Evolutionary conservation across 2,797 vertebrate genomes (phyloP), one percentile per base, ranked within the genome.

Genomic region (Sternarchorhynchus goeldii): DNA sequence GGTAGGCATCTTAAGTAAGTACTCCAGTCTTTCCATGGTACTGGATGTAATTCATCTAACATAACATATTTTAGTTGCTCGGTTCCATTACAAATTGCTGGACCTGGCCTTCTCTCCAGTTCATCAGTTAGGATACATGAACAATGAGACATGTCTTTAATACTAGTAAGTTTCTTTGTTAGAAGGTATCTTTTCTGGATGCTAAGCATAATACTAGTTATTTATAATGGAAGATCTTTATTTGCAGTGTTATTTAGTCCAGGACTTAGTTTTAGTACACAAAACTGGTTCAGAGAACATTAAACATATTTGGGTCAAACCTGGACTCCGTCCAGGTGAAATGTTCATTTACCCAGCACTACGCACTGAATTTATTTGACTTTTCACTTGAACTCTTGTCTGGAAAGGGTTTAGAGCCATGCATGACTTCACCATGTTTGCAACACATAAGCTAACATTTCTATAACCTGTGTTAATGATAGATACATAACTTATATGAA

Each of bases 361-460:
- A 39, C 76, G 85, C 84, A 82, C 56, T 76, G 0, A 78, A 68
- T 45, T 41, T 75, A 87, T 55, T 71, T 82, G 70, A 57, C 62
- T 50, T 63, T 81, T 78, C 70, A 41, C 55, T 68, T 12, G 70
- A 59, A 20, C 76, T 79, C 34, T 76, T 29, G n/a, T 83, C 64
- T 80, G 77, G 86, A 87, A 87, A 80, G 81, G 69, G 81, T 88
- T 86, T 87, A 84, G 90, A 92, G 90, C 88, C 90, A 89, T 80
- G 90, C 91, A 92, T 90, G 89, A 85, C 73, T 78, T 75, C 80
- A 76, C 41, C 3, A 83, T 87, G 72, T 59, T 55, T 89, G 83
- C 36, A 85, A 85, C 82, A 81, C 60, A 84, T 83, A 81, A 78
- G 80, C 81, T 84, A 83, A 83, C 76, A 36, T 72, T 73, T 88